Evolutionary conservation across 2,797 vertebrate species (phyloP), one percentile per base, ranked within the genome.

Genomic region (Gastrophryne carolinensis): DNA sequence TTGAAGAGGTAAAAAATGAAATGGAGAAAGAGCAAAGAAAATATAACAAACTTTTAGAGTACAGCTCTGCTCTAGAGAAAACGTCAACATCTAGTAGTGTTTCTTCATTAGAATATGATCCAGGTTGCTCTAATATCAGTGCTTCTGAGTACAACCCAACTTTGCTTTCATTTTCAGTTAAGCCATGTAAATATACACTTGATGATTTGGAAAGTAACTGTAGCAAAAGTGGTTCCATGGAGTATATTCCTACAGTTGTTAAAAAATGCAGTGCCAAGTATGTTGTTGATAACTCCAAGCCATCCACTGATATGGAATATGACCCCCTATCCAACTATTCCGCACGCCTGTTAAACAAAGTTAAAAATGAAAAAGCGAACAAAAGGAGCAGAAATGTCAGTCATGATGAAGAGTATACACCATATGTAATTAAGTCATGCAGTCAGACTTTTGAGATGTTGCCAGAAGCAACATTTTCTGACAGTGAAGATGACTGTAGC

Each of bases 251-350:
- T 49, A 95, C 94, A 7, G 85, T 89, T 0, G 68, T 79, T 1
- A 84, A 81, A 13, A 86, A 91, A 32, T 94, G 90, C 72, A 90
- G 89, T 74, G 52, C 84, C 0, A 99, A 99, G 81, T 99, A 99
- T 0, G 96, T 94, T 1, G 79, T 99, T 5, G 98, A 99, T 79
- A 92, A 91, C 79, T 94, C 91, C 0, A 95, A 84, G 80, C 98
- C 98, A 0, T 88, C 91, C 12, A 98, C 96, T 0, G 96, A 99
- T 80, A 87, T 99, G 89, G 98, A 99, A 66, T 99, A 99, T 0
- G 98, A 99, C 73, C 98, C 98, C 0, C 90, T 99, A n/a, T 96
- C 94, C 7, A 99, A 99, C 86, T 99, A 93, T 76, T 92, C 95
- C 0, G 94, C 98, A 32, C 91, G 94, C 64, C 94, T 93, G 0